These are phyloP conservation scores for Aspiorhynchus laticeps DNA, from an alignment of 2,113 vertebrate genomes.

Conservation along the genomic window DNA sequence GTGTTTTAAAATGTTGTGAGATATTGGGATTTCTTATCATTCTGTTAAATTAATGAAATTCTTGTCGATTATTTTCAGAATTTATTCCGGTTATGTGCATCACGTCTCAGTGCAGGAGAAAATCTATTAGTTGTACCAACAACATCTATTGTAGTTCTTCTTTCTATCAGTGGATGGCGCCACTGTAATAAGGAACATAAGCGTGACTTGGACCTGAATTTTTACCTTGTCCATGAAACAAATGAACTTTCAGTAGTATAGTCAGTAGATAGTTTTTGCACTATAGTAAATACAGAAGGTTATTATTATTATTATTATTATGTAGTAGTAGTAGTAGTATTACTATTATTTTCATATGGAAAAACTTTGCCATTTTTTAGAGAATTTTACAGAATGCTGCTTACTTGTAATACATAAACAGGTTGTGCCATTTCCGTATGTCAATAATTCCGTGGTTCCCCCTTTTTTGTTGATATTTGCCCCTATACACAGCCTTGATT, in stretches of 20 bases:
- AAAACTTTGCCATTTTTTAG: neutral
- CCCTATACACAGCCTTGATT: neutral
- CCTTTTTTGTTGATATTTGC: neutral
- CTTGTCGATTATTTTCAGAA: neutral
- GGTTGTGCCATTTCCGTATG: neutral
- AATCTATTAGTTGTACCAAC: neutral
- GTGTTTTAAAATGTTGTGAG: neutral
- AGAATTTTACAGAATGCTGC: neutral
- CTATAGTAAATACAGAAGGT: too few species aligned
- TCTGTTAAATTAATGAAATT: neutral
- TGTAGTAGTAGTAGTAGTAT: too few species aligned
- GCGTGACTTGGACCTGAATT: constrained; percentile 3
- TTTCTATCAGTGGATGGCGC: constrained; percentile 76
- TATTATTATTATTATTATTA: too few species aligned
- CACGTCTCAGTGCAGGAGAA: neutral
- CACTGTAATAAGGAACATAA: constrained; percentile 62
- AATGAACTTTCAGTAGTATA: neutral
- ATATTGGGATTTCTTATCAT: neutral
- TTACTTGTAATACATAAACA: neutral
- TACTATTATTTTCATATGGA: neutral
- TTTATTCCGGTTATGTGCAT: neutral
- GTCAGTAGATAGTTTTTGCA: too few species aligned
- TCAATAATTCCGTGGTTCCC: neutral
- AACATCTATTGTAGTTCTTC: constrained; percentile 58
- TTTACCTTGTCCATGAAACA: neutral